phyloP scores from a whole-genome alignment of 2,797 vertebrate species.

The Squalus acanthias region DNA sequence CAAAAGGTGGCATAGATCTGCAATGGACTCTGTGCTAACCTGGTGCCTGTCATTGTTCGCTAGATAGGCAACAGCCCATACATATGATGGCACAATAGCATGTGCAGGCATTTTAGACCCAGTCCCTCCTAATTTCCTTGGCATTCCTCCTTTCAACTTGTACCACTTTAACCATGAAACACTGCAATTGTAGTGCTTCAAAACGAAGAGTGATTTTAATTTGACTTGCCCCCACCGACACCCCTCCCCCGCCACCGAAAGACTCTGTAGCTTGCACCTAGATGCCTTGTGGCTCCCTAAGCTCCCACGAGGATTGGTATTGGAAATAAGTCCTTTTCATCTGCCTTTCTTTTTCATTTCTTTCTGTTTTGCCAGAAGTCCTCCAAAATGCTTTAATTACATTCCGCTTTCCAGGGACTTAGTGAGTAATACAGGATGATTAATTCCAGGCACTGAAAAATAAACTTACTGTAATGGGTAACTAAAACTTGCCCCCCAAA shows the following conservation, averaged over 20 bases:
- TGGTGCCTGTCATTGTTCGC: background rate
- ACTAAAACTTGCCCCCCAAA: background rate
- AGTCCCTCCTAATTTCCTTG: background rate
- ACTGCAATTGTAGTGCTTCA: background rate
- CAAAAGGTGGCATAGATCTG: background rate
- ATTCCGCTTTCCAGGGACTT: background rate
- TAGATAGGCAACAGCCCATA: background rate
- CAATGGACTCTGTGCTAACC: background rate
- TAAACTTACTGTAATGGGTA: background rate
- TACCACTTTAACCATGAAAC: background rate
- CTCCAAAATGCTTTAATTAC: background rate
- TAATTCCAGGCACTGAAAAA: background rate
- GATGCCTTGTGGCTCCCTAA: background rate
- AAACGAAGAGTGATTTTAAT: background rate
- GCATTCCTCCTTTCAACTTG: background rate
- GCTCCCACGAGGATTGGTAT: background rate
- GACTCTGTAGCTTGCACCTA: background rate
- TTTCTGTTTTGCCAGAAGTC: background rate
- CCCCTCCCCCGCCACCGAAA: background rate
- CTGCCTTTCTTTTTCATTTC: background rate
- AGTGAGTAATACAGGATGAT: constrained; percentile 1
- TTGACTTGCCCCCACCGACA: background rate
- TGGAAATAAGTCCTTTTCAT: background rate
- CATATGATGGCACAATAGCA: background rate
- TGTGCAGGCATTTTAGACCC: background rate